These are phyloP conservation scores for Drymodes brunneopygia DNA, from an alignment of 2,113 vertebrate genomes.

Conservation along the genomic window DNA sequence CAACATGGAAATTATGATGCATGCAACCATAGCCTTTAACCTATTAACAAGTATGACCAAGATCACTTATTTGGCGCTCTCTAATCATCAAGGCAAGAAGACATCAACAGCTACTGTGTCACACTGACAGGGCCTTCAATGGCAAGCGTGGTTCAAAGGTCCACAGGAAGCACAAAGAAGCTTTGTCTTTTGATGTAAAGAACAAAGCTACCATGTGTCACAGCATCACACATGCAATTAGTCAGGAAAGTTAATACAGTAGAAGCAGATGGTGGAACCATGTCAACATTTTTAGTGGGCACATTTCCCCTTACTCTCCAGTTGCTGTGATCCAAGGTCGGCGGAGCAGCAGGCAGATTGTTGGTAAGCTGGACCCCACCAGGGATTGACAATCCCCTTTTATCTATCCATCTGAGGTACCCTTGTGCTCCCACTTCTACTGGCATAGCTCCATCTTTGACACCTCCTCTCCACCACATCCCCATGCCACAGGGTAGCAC, in stretches of 20 bases:
- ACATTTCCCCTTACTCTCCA: background rate
- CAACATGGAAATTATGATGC: slow-evolving; percentile 43
- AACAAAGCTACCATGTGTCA: slow-evolving; percentile 66
- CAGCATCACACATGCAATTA: slow-evolving; percentile 57
- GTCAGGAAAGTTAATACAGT: slow-evolving; percentile 53
- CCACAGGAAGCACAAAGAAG: slow-evolving; percentile 3
- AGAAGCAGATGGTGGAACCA: slow-evolving; percentile 61
- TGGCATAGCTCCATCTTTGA: background rate
- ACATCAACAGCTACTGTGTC: slow-evolving; percentile 29
- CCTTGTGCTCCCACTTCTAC: background rate
- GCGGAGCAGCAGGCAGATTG: background rate
- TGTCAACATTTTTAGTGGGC: slow-evolving; percentile 48
- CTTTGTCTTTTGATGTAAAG: slow-evolving; percentile 44
- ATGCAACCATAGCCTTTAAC: slow-evolving; percentile 18
- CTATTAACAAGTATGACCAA: slow-evolving; percentile 47
- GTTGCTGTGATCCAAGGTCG: background rate
- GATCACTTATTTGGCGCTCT: background rate
- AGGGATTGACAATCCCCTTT: background rate
- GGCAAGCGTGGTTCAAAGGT: slow-evolving; percentile 29
- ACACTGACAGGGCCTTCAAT: slow-evolving; percentile 32
- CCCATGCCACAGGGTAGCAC: background rate
- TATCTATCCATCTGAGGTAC: background rate
- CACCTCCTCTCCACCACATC: background rate
- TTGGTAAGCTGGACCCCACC: background rate
- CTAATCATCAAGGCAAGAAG: slow-evolving; percentile 49